Base-by-base conservation (phyloP, 2,888 invertebrate species). In the Entomobrya proxima region DNA sequence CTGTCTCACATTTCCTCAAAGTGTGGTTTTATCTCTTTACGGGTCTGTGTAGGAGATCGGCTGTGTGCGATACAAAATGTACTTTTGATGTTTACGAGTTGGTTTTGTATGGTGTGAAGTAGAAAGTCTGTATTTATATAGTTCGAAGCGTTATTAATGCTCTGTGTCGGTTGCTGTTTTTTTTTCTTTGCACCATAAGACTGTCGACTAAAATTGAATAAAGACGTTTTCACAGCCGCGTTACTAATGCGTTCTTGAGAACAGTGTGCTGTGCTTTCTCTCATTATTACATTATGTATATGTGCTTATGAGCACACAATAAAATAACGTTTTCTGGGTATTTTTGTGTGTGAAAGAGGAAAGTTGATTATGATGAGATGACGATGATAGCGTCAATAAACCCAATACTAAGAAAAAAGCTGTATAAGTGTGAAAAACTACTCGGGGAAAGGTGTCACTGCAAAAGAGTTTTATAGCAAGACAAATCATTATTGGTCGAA, bases 381-480 rank as follows among this genome's bases (percentile, higher is more conserved):
- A 74, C 52, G 74, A 74, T 74, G 18, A 50, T 74, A 67, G 21
- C 44, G 52, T 11, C 52, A 21, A 27, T 74, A 52, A 18, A 6
- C 13, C 24, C 61, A 11, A 61, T 2, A 32, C 1, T 32, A 61
- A 5, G 30, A 30, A 52, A 52, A 35, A 74, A 69, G 40, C 40
- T 30, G 67, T 13, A 47, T 32, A 74, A 79, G 24, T 52, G 35
- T 32, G 55, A 44, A 44, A 84, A 86, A 81, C 81, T 86, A 86
- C 86, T 86, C 86, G 86, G 86, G 76, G 61, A 86, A 86, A 86
- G 86, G 86, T 86, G 86, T 78, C 79, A 32, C 35, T 27, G 21
- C 6, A 69, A 11, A 32, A 69, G 40, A 44, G 40, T 69, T 74
- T 74, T 69, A 15, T 74, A 74, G n/a, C n/a, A n/a, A n/a, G n/a